Base-by-base conservation (phyloP, 2,797 vertebrate genomes). In the Helarctos malayanus region DNA sequence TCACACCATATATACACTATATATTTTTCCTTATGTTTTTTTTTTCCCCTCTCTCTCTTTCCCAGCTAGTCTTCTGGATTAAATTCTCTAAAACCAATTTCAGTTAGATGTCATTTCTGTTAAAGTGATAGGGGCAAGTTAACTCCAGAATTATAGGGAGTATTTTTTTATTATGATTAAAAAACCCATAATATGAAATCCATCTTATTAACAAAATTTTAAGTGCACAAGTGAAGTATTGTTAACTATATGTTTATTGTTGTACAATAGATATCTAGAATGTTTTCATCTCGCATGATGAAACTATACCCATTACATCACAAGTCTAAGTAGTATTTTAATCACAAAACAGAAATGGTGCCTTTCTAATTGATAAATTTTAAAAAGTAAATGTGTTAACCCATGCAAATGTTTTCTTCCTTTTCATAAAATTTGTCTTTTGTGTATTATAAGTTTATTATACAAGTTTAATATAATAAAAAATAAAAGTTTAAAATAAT, bases 341-440 rank as follows among this genome's bases (percentile, higher is more conserved):
- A 75, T 45, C 49, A 65, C 23, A 80, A 68, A 52, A 45, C 18
- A 54, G 5, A 82, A 75, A 38, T 45, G 6, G 1, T 47, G 19
- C 6, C 71, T 93, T 95, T 84, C 61, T 76, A 84, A 89, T 3
- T 89, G 49, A 59, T 68, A 80, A 29, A 38, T 29, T 61, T 75
- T 90, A 29, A 35, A 61, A 89, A 90, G 25, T 57, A 78, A 89
- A 61, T 47, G 8, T 57, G n/a, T 80, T 92, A 84, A 87, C 19
- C 8, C 29, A 25, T 21, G 10, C 47, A 47, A 76, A 84, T 92
- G 3, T 6, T 79, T 95, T 89, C 59, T 57, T 83, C 15, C n/a
- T 92, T 71, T 82, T 73, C 7, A 41, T 76, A 86, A 96, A 68
- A 25, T 89, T 59, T 95, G 18, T 65, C 45, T 65, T 76, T 73